Evolutionary conservation across 2,888 invertebrate genomes (phyloP), one percentile per base, ranked within the genome.

Genomic region (Euzetes globulus): DNA sequence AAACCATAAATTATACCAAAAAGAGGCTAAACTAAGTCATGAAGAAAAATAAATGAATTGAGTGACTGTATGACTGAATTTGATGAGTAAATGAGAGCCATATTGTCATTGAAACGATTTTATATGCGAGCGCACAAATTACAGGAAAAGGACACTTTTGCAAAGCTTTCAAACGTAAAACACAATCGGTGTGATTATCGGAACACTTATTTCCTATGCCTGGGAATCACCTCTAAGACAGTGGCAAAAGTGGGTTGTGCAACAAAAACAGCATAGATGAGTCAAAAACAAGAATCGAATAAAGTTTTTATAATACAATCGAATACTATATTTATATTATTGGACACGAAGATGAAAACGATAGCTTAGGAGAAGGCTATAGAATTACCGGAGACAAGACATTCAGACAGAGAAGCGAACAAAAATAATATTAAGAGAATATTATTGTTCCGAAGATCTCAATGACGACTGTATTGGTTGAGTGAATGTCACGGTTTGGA

Each of bases 401-500:
- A 25, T 55, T 7, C 17, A 55, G 25, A 55, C 15, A 47, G 47
- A 47, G 47, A 47, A 17, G 2, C 15, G 17, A n/a, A 25, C 25
- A 55, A 22, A 19, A 55, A 55, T 55, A 55, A 55, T 19, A 19
- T 19, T 55, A 11, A 11, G 22, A 19, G 9, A 55, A 25, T 55
- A 19, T 55, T 55, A 19, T 55, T 55, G 55, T n/a, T 55, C 55
- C n/a, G 47, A 55, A 55, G 55, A 55, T 55, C 55, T 55, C 55
- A 55, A 55, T 55, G 55, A 55, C 55, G 55, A 19, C n/a, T 55
- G 55, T 55, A 55, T 55, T 55, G 55, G 22, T 55, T 55, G 55
- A 55, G 22, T 55, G 55, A 55, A 55, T 55, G 55, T 55, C 55
- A 55, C 55, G 55, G 22, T 55, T 55, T 9, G 55, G n/a, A 22